These are phyloP conservation scores for Pectinophora gossypiella DNA, from an alignment of 1,140 invertebrate genomes.

Conservation along the genomic window DNA sequence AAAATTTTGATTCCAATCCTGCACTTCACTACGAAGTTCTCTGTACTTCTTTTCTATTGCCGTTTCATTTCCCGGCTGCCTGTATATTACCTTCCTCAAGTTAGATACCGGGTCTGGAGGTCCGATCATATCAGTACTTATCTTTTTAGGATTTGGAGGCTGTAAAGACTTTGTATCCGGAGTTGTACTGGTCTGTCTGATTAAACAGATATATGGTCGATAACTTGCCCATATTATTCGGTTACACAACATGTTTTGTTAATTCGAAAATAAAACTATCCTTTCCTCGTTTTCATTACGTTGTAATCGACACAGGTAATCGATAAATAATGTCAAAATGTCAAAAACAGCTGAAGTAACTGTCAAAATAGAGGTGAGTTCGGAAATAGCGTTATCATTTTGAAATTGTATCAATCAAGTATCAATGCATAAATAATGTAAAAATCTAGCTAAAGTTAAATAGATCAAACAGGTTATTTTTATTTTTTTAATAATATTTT, in stretches of 20 bases:
- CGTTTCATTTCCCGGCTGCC: conserved; percentile 79
- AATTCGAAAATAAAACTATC: not conserved
- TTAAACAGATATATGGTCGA: not conserved
- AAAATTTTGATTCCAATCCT: conserved; percentile 89
- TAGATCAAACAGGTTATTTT: no score
- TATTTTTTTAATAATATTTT: no score
- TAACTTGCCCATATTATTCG: not conserved
- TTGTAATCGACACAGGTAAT: not conserved
- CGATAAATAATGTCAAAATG: not conserved
- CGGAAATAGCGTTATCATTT: no score
- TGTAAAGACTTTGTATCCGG: conserved; percentile 39
- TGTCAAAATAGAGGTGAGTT: not conserved
- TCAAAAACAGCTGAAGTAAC: not conserved
- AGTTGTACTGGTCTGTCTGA: conserved; percentile 31
- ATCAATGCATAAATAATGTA: no score
- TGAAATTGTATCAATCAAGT: no score
- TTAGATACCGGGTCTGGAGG: conserved; percentile 87
- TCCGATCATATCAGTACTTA: conserved; percentile 78
- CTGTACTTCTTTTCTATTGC: conserved; percentile 79
- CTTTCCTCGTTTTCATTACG: not conserved
- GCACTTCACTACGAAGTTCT: conserved; percentile 79
- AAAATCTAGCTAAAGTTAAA: no score
- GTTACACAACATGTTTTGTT: not conserved
- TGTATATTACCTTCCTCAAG: conserved; percentile 82
- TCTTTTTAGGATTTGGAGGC: conserved; percentile 53